Evolutionary conservation across 2,113 vertebrate species (phyloP).

Genomic region (Mesitornis unicolor): DNA sequence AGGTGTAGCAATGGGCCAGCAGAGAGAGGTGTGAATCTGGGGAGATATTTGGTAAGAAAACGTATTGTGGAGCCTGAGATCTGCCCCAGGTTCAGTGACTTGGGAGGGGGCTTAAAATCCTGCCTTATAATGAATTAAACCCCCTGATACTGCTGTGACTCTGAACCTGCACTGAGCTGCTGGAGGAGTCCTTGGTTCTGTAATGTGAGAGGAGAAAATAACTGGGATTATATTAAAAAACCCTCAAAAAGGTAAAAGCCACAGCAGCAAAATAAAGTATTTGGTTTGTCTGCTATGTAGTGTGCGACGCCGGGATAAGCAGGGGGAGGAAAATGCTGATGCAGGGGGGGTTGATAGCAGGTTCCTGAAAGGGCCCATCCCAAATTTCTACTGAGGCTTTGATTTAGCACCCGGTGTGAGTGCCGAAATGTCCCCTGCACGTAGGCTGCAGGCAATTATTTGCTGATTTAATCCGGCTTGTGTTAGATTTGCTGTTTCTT

Average conservation of each 20-base stretch:
- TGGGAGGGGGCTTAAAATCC: background rate
- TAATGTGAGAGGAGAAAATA: background rate
- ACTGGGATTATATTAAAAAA: background rate
- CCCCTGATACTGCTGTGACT: background rate
- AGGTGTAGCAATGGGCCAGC: rapidly evolving
- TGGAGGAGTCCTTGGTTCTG: background rate
- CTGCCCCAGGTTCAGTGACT: background rate
- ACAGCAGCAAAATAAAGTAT: background rate
- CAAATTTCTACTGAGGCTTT: background rate
- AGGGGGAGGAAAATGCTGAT: background rate
- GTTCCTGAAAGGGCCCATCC: background rate
- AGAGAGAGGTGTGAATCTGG: background rate
- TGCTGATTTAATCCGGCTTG: background rate
- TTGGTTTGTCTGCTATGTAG: background rate
- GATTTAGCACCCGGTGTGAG: background rate
- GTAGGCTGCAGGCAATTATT: background rate
- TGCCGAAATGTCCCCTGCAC: background rate
- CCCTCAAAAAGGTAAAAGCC: background rate
- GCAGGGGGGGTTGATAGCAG: background rate
- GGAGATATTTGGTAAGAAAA: background rate
- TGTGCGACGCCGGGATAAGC: background rate
- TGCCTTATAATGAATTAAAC: background rate
- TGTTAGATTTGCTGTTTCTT: background rate
- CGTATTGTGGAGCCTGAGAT: background rate
- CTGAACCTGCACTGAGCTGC: background rate